Evolutionary conservation across 2,113 vertebrate genomes (phyloP).

Genomic region (Uropsilus gracilis): DNA sequence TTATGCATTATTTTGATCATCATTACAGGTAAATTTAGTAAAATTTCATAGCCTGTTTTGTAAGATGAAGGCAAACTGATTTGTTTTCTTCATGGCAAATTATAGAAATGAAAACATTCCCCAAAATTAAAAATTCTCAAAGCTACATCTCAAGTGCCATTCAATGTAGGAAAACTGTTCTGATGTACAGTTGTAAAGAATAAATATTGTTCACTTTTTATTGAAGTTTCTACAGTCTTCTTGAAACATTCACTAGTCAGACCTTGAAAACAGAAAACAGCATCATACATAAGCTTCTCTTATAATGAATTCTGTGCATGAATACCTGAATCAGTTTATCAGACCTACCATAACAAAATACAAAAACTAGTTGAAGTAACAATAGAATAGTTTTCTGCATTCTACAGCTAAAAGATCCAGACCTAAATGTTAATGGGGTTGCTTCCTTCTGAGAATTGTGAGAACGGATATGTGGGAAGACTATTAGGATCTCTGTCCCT

Average conservation of each 20-base stretch:
- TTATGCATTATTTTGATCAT: not conserved
- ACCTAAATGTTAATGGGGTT: not conserved
- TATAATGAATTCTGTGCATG: not conserved
- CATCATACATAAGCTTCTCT: not conserved
- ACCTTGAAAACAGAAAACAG: not conserved
- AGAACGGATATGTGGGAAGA: not conserved
- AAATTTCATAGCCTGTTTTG: not conserved
- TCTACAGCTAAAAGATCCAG: not conserved
- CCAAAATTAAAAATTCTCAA: not conserved
- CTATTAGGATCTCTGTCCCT: too few relatives aligned
- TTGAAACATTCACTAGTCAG: not conserved
- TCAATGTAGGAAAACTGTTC: not conserved
- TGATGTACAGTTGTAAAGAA: not conserved
- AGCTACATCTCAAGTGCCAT: not conserved
- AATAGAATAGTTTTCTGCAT: not conserved
- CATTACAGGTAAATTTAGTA: not conserved
- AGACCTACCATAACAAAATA: not conserved
- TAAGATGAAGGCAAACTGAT: not conserved
- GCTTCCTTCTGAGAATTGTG: not conserved
- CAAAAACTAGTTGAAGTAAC: not conserved
- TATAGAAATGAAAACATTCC: not conserved
- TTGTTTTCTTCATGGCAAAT: not conserved
- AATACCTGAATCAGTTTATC: not conserved
- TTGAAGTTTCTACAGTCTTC: not conserved
- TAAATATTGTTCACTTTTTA: rapidly evolving